Conservation (phyloP, 1,140 invertebrate species). For the Drosophila parvula region DNA sequence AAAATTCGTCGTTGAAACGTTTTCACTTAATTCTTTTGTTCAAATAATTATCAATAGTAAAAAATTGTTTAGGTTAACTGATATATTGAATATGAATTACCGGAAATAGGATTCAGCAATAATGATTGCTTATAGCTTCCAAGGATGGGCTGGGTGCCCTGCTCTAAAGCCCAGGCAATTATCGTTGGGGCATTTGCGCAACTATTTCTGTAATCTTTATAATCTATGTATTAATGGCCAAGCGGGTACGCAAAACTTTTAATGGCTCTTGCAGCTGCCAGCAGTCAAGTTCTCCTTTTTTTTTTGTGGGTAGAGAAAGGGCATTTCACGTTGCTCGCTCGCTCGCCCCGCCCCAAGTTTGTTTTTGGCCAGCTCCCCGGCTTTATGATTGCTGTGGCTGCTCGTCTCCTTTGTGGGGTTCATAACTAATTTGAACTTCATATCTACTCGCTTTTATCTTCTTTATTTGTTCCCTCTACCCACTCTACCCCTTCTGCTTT, state of each 20-base stretch:
- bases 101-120: not conserved
- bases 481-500: constrained; percentile 9
- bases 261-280: constrained; percentile 75
- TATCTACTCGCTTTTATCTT: constrained; percentile 63
- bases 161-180: constrained; percentile 56
- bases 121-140: constrained; percentile 11
- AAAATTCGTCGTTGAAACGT: not conserved
- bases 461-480: constrained; percentile 44
- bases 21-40: not conserved
- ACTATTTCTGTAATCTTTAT: constrained; percentile 74
- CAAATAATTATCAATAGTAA: not conserved
- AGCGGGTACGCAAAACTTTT: constrained; percentile 70
- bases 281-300: constrained; percentile 62
- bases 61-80: too few relatives aligned
- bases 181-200: constrained; percentile 65
- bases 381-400: constrained; percentile 35
- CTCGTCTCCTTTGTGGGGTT: constrained; percentile 61
- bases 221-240: constrained; percentile 73
- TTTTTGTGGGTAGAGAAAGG: constrained; percentile 37
- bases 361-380: constrained; percentile 49
- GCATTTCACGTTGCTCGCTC: constrained; percentile 42
- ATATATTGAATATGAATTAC: not conserved
- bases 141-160: constrained; percentile 1
- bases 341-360: constrained; percentile 40
- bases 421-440: constrained; percentile 81